Evolutionary conservation across 2,113 vertebrate species (phyloP), one percentile per base, ranked within the genome.

Genomic region (Pterocles burchelli): DNA sequence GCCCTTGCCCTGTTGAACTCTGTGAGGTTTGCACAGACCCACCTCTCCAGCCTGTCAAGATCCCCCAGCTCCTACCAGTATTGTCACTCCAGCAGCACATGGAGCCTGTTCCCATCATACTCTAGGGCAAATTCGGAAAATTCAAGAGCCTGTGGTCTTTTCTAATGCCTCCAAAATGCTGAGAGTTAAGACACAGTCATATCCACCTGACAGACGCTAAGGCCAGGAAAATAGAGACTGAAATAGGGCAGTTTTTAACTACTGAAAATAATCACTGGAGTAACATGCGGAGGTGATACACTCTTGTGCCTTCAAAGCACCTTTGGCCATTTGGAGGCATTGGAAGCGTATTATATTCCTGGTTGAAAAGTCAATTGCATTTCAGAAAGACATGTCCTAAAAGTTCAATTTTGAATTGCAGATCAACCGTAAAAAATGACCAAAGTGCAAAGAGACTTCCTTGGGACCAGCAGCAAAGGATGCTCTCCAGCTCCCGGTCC

Each of bases 271-370:
- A 75, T 48, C 29, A 52, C 34, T 31, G 49, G 62, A 61, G 13
- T 12, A 67, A 16, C 1, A 1, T 0, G 1, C 3, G 34, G 11
- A 76, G n/a, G 45, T 41, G 58, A 85, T 10, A 61, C 0, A 1
- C 54, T 61, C 38, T 61, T 46, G 29, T 51, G 67, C 49, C 46
- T 76, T 83, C 75, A 79, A 78, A 91, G 74, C n/a, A 57, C 71
- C 91, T 75, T 29, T 72, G 52, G 54, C 51, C 33, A 46, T 79
- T 74, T 70, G 66, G 48, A 78, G 29, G 68, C 31, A 61, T 2
- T 46, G 54, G 22, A 73, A 72, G 19, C 2, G 1, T 59, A 66
- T 43, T 73, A 49, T 21, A 70, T 28, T 83, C 63, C 88, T 52
- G n/a, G 51, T 6, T 92, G 43, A 73, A 84, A 70, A 2, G 21